Conservation (phyloP, 2,888 invertebrate genomes). For the Habrosyne pyritoides region DNA sequence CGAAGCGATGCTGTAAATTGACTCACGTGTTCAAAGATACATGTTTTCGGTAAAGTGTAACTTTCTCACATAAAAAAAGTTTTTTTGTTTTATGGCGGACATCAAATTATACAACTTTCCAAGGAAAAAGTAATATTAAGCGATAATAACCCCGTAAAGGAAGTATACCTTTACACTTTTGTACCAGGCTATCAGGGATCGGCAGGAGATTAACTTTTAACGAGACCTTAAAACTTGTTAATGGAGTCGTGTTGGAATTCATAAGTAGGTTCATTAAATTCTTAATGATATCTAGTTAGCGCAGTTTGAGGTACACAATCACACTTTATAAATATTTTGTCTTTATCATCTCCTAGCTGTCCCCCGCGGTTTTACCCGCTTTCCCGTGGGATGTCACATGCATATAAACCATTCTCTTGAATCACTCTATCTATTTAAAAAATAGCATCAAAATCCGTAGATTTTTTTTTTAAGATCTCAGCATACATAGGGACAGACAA, state of each 20-base stretch:
- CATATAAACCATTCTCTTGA: no score
- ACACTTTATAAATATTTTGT: neutral
- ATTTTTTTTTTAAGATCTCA: no score
- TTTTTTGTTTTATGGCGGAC: constrained; percentile 31
- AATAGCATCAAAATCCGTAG: no score
- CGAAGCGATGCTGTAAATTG: neutral
- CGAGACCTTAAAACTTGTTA: neutral
- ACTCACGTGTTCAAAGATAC: neutral
- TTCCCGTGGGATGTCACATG: no score
- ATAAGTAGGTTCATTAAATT: neutral
- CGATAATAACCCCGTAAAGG: constrained; percentile 2
- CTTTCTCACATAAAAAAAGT: constrained; percentile 20
- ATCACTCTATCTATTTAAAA: no score
- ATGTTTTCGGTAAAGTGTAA: neutral
- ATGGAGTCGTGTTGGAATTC: neutral
- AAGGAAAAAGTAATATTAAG: constrained; percentile 18
- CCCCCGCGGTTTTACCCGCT: no score
- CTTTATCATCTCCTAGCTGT: no score
- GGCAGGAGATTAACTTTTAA: neutral
- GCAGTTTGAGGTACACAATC: neutral
- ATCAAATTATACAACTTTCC: constrained; percentile 35
- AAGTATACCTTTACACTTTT: constrained; percentile 2
- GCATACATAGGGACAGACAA: no score
- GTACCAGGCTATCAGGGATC: neutral
- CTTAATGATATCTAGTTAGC: constrained; percentile 1